Percentiles rank a stretch among this genome's conserved stretches.
phyloP scores from a whole-genome alignment of 2,888 invertebrate genomes.

The Volucella zonaria region DNA sequence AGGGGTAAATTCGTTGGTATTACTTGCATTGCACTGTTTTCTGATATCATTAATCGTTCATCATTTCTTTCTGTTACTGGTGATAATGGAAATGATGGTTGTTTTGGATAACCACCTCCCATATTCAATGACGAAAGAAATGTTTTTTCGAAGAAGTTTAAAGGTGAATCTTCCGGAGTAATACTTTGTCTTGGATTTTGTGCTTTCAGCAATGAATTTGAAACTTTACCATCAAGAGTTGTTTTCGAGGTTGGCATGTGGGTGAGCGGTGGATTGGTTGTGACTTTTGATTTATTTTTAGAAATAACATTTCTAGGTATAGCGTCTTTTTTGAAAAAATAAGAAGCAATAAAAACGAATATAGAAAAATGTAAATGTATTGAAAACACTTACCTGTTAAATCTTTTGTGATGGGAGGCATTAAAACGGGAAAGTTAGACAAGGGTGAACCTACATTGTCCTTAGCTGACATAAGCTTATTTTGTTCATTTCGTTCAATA shows the following conservation, averaged over 20 bases:
- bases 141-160: slow-evolving; percentile 41
- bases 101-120: slow-evolving; percentile 75
- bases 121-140: slow-evolving; percentile 70
- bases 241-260: slow-evolving; percentile 11
- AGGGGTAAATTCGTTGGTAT: slow-evolving; percentile 79
- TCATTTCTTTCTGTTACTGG: slow-evolving; percentile 46
- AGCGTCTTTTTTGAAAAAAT: slow-evolving; percentile 18
- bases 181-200: slow-evolving; percentile 48
- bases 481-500: slow-evolving; percentile 51
- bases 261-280: slow-evolving; percentile 7
- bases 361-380: no score
- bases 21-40: slow-evolving; percentile 78
- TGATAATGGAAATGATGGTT: slow-evolving; percentile 35
- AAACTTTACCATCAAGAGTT: slow-evolving; percentile 5
- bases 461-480: slow-evolving; percentile 36
- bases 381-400: slow-evolving; percentile 31
- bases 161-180: slow-evolving; percentile 13
- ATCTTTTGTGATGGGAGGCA: slow-evolving; percentile 53
- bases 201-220: slow-evolving; percentile 33
- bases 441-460: slow-evolving; percentile 40
- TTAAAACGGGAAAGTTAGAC: slow-evolving; percentile 41
- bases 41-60: slow-evolving; percentile 66
- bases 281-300: slow-evolving; percentile 33
- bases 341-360: no score
- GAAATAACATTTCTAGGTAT: slow-evolving; percentile 40